phyloP scores from a whole-genome alignment of 2,888 invertebrate genomes.

The Metopia argyrocephala region DNA sequence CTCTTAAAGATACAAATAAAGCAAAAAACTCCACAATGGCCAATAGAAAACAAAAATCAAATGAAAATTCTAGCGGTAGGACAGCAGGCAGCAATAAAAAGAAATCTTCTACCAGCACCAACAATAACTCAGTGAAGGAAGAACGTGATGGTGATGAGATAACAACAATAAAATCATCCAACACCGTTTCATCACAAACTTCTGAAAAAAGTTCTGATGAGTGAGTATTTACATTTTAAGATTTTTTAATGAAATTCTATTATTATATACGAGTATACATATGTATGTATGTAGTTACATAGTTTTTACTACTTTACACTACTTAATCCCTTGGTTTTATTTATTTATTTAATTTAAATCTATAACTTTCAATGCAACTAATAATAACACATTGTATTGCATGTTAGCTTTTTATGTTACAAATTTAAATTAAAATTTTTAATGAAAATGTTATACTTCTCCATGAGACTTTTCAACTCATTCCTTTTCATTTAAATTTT shows the following conservation, averaged over 20 bases:
- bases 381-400: too few species aligned
- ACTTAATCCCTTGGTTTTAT: too few species aligned
- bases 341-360: too few species aligned
- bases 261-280: background rate
- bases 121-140: conserved; percentile 15
- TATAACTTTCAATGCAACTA: too few species aligned
- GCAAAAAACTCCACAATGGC: conserved; percentile 56
- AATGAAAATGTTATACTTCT: too few species aligned
- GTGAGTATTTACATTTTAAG: conserved; percentile 68
- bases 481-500: too few species aligned
- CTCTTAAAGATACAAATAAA: conserved; percentile 56
- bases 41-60: conserved; percentile 58
- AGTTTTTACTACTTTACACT: conserved; percentile 12
- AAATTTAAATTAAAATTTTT: too few species aligned
- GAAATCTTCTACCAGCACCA: conserved; percentile 29
- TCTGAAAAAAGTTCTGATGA: conserved; percentile 75
- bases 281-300: conserved; percentile 21
- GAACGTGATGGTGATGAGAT: conserved; percentile 48
- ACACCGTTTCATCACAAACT: conserved; percentile 64
- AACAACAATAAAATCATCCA: conserved; percentile 28
- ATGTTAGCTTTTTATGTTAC: too few species aligned
- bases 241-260: background rate
- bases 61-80: conserved; percentile 20
- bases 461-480: too few species aligned
- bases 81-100: conserved; percentile 42